phyloP scores from a whole-genome alignment of 2,113 vertebrate species.

The Sigmodon hispidus region DNA sequence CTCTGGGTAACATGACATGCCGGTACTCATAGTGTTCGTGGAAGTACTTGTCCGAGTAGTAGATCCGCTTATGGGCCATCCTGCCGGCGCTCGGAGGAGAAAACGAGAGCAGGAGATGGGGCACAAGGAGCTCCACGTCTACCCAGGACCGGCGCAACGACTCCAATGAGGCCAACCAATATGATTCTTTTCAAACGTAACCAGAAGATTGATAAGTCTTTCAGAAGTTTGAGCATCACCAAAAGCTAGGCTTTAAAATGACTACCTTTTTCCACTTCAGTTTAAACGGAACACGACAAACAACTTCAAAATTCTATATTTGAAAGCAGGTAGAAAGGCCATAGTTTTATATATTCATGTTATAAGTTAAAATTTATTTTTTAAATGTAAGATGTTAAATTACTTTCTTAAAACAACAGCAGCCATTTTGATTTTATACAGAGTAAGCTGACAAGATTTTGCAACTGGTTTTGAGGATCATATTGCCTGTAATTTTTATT shows the following conservation, averaged over 20 bases:
- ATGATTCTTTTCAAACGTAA: background rate
- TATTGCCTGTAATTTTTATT: background rate
- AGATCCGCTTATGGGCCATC: too few relatives aligned
- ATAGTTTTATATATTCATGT: background rate
- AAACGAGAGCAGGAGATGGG: too few relatives aligned
- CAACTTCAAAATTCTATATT: background rate
- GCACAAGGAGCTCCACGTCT: too few relatives aligned
- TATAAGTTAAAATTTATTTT: background rate
- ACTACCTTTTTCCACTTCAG: too few relatives aligned
- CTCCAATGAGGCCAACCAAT: too few relatives aligned
- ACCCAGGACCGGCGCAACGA: too few relatives aligned
- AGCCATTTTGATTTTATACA: background rate
- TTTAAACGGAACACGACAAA: background rate
- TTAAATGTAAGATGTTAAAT: background rate
- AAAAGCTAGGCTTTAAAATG: background rate
- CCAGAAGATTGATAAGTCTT: background rate
- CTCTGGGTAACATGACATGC: too few relatives aligned
- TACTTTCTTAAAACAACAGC: background rate
- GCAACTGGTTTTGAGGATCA: background rate
- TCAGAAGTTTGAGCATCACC: background rate
- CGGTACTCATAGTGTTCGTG: too few relatives aligned
- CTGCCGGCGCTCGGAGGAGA: too few relatives aligned
- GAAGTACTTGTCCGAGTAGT: too few relatives aligned
- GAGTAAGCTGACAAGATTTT: background rate
- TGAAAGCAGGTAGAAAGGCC: background rate